phyloP scores from a whole-genome alignment of 2,113 vertebrate genomes.

The Guaruba guarouba region DNA sequence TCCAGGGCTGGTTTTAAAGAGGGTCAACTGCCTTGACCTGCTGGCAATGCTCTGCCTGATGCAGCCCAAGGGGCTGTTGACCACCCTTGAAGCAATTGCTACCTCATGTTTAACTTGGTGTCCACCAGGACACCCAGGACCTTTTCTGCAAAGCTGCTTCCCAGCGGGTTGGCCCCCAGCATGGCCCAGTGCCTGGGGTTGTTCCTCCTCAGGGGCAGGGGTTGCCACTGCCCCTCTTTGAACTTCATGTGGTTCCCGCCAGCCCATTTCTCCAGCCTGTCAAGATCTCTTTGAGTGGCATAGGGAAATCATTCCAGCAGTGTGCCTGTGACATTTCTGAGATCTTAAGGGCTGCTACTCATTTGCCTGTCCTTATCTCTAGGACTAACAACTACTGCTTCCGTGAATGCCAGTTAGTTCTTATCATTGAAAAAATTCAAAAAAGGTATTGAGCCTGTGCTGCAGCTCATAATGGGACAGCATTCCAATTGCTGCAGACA shows the following conservation, averaged over 20 bases:
- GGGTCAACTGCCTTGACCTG: neutral
- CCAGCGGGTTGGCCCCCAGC: fast-evolving
- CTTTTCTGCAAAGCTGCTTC: neutral
- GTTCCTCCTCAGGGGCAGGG: neutral
- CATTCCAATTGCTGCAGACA: neutral
- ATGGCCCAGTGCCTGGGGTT: neutral
- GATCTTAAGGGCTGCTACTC: neutral
- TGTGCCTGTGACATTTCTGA: neutral
- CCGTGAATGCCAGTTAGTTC: neutral
- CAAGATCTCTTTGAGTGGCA: neutral
- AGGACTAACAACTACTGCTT: neutral
- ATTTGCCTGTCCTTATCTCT: neutral
- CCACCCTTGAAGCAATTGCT: neutral
- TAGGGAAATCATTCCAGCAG: neutral
- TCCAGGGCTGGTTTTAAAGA: neutral
- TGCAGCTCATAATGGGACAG: neutral
- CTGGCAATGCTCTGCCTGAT: neutral
- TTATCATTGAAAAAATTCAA: neutral
- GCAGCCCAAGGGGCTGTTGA: neutral
- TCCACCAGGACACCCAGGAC: neutral
- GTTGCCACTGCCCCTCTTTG: neutral
- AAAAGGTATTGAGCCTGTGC: neutral
- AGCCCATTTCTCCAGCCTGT: neutral
- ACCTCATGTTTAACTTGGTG: neutral
- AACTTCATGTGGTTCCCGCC: fast-evolving